Conservation (phyloP, 2,888 invertebrate genomes). For the Lasioglossum vierecki region DNA sequence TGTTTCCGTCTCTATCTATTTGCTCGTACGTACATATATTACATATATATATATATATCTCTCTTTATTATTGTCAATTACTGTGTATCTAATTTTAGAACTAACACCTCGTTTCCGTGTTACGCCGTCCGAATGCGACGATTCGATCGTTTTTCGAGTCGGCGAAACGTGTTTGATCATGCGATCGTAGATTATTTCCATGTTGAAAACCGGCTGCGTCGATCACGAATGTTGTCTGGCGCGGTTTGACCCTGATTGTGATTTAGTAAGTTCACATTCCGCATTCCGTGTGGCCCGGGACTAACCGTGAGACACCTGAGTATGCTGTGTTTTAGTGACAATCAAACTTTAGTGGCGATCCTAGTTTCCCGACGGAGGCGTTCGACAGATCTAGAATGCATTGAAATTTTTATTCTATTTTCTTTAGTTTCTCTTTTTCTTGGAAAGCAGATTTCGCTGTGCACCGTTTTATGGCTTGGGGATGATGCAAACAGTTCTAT, state of each 20-base stretch:
- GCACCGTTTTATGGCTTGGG: background rate
- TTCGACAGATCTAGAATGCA: background rate
- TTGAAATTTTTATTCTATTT: background rate
- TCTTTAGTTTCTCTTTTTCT: background rate
- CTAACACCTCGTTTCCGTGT: background rate
- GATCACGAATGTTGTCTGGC: constrained; percentile 16
- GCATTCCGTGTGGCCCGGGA: constrained; percentile 22
- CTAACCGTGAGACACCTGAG: background rate
- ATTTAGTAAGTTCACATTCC: constrained; percentile 39
- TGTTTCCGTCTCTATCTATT: constrained; percentile 78
- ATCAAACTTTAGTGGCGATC: background rate
- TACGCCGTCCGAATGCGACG: constrained; percentile 3
- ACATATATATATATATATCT: background rate
- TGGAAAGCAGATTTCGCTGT: background rate
- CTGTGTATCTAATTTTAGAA: constrained; percentile 12
- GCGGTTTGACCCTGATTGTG: constrained; percentile 18
- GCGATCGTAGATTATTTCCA: background rate
- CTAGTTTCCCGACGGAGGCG: background rate
- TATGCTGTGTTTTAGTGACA: constrained; percentile 6
- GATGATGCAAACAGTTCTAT: background rate
- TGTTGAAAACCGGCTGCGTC: constrained; percentile 19
- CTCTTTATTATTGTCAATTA: background rate
- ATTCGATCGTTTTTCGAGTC: background rate
- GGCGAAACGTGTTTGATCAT: background rate
- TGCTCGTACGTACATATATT: constrained; percentile 80